Evolutionary conservation across 2,888 invertebrate species (phyloP), one percentile per base, ranked within the genome.

Genomic region (Isoperla grammatica): DNA sequence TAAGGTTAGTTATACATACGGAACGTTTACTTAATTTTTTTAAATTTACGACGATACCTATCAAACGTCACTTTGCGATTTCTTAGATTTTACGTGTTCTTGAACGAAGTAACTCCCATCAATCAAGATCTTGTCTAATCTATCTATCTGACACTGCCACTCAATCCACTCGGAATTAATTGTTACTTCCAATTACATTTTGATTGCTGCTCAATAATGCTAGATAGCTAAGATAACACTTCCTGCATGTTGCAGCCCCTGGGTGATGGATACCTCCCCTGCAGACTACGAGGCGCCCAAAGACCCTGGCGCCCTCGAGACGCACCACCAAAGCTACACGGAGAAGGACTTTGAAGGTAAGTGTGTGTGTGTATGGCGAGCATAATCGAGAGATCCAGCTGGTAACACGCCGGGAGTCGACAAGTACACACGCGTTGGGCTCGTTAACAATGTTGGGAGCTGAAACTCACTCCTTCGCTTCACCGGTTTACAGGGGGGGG

Each of bases 291-390:
- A 91, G 75, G 90, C 90, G 13, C 86, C 93, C 1, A 89, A 85
- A 69, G 93, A 94, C 76, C 93, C 93, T 17, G 90, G 90, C 61
- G 90, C 87, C 59, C 83, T 86, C 69, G 87, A 89, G 70, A 83
- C 81, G 60, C 83, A 81, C 37, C 88, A 84, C 70, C 88, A 85
- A 73, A 84, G 87, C 70, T 91, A 88, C 74, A 89, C 91, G 60
- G 91, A 93, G 73, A 86, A 87, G 71, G 93, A 94, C 75, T 92
- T 88, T 74, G 90, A 92, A 85, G 92, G 93, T 91, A 78, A 70
- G 65, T 29, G 29, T 8, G 29, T 29, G 29, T 8, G 29, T 29
- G 29, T 29, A 29, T 29, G 29, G 29, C 29, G 8, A 4, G 29
- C 29, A 29, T 29, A 4, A 8, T 4, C 29, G 29, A 4, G 29